Evolutionary conservation across 2,797 vertebrate genomes (phyloP).

Genomic region (Myiotriccus ornatus): DNA sequence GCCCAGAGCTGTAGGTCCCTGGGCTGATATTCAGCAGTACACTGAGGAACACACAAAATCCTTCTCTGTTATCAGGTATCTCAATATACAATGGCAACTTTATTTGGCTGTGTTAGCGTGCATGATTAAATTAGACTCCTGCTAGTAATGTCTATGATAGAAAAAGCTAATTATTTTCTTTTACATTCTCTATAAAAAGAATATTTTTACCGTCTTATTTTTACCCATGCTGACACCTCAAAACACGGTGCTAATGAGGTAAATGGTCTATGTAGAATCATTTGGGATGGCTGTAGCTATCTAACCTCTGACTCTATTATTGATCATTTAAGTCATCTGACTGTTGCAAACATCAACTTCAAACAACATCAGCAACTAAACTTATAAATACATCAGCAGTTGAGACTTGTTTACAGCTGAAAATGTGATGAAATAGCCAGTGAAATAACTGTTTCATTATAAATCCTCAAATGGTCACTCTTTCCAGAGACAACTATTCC

Average conservation of each 20-base stretch:
- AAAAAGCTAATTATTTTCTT: neutral
- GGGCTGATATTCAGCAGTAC: neutral
- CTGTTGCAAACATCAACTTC: neutral
- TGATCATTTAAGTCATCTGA: neutral
- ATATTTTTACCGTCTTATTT: neutral
- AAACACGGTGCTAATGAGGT: neutral
- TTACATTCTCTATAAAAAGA: neutral
- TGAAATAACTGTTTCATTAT: neutral
- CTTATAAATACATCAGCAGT: neutral
- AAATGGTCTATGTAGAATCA: neutral
- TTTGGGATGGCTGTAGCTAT: neutral
- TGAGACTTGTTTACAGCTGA: neutral
- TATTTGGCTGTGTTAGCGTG: neutral
- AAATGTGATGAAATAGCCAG: neutral
- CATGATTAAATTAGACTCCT: neutral
- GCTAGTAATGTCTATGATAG: neutral
- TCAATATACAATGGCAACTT: neutral
- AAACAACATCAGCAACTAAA: slow-evolving; percentile 10
- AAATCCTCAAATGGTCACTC: neutral
- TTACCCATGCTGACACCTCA: neutral
- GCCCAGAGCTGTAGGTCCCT: neutral
- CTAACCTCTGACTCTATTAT: neutral
- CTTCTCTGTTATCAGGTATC: neutral
- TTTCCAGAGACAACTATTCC: neutral
- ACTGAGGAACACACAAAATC: neutral